These are phyloP conservation scores for Trichogramma evanescens DNA, from an alignment of 2,888 invertebrate genomes.

Conservation along the genomic window DNA sequence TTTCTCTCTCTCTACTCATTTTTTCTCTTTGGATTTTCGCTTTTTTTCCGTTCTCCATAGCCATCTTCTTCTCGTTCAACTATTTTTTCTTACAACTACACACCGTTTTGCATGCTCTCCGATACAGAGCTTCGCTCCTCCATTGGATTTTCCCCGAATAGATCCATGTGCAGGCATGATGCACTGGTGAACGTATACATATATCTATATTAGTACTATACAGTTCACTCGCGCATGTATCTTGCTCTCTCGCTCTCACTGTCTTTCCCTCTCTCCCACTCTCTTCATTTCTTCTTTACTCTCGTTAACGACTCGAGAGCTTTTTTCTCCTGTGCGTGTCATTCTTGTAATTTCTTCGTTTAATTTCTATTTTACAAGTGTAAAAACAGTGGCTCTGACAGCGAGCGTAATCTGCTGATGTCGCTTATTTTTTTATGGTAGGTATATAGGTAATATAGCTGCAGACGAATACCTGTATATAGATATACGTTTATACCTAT, in stretches of 20 bases:
- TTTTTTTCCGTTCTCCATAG: not conserved
- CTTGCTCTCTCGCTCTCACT: not conserved
- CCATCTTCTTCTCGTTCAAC: not conserved
- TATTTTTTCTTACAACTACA: not conserved
- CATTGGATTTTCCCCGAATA: not conserved
- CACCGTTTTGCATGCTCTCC: too few species aligned
- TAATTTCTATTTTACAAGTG: too few species aligned
- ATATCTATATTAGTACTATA: not conserved
- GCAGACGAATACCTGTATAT: too few species aligned
- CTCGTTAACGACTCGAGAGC: too few species aligned
- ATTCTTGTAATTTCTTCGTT: too few species aligned
- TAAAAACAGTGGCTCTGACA: too few species aligned
- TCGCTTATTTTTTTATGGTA: too few species aligned
- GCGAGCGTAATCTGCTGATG: too few species aligned
- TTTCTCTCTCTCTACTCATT: not conserved
- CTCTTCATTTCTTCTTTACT: too few species aligned
- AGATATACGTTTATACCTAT: too few species aligned
- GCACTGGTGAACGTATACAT: not conserved
- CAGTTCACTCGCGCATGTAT: not conserved
- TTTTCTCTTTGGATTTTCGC: not conserved
- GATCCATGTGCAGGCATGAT: not conserved
- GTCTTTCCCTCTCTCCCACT: slow-evolving; percentile 1
- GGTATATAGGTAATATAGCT: too few species aligned
- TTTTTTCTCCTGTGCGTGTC: too few species aligned
- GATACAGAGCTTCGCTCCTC: not conserved